phyloP scores from a whole-genome alignment of 2,113 vertebrate genomes.

The Limanda limanda region DNA sequence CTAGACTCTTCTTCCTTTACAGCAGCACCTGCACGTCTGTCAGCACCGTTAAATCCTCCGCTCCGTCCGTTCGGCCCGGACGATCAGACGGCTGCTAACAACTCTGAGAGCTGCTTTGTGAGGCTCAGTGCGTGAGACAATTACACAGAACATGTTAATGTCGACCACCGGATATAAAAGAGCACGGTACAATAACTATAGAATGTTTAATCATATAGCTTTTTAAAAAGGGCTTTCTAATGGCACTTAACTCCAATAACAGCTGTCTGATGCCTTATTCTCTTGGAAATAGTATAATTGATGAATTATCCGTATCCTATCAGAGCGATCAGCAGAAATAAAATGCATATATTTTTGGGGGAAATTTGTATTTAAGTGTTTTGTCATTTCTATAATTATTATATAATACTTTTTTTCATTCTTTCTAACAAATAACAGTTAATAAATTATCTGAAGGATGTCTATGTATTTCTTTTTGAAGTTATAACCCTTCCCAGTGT shows the following conservation, averaged over 20 bases:
- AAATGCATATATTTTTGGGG: too few relatives aligned
- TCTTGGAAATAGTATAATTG: too few relatives aligned
- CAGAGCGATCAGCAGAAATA: neutral
- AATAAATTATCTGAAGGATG: too few relatives aligned
- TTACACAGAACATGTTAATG: slow-evolving; percentile 12
- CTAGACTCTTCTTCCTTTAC: slow-evolving; percentile 23
- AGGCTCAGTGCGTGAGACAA: slow-evolving; percentile 22
- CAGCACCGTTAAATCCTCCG: slow-evolving; percentile 29
- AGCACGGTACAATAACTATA: neutral
- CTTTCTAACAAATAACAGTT: too few relatives aligned
- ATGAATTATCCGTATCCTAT: neutral
- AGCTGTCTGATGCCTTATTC: neutral
- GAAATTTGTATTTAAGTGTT: too few relatives aligned
- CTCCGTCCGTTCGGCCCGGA: slow-evolving; percentile 34
- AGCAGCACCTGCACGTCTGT: slow-evolving; percentile 47
- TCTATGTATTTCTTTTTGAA: too few relatives aligned
- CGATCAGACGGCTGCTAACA: slow-evolving; percentile 46
- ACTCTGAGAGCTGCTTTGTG: slow-evolving; percentile 16
- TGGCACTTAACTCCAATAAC: neutral
- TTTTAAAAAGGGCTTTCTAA: too few relatives aligned
- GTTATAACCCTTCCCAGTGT: too few relatives aligned
- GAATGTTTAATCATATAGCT: neutral
- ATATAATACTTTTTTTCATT: too few relatives aligned
- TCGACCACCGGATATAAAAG: neutral
- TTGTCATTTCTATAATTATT: too few relatives aligned